phyloP scores from a whole-genome alignment of 2,888 invertebrate genomes.

The Stenchaetothrips biformis region DNA sequence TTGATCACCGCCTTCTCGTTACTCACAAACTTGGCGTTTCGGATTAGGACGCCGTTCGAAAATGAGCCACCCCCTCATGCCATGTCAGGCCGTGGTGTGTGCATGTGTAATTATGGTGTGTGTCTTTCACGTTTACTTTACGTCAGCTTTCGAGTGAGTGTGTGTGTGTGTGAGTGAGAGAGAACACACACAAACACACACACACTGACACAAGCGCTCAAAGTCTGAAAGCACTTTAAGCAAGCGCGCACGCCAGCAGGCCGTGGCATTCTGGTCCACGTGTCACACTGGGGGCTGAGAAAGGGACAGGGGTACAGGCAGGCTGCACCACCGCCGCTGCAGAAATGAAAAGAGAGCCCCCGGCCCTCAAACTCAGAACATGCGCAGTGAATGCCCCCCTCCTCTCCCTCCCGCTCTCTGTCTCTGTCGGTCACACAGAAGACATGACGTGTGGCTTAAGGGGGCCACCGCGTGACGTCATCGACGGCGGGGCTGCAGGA shows the following conservation, averaged over 20 bases:
- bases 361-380: not conserved
- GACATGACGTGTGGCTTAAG: not conserved
- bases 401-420: not conserved
- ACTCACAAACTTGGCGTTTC: too few relatives aligned
- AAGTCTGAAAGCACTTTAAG: too few relatives aligned
- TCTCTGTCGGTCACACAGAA: not conserved
- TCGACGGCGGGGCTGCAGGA: not conserved
- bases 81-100: too few relatives aligned
- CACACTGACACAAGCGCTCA: too few relatives aligned
- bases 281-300: not conserved
- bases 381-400: not conserved
- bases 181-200: not conserved
- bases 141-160: too few relatives aligned
- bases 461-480: not conserved
- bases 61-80: too few relatives aligned
- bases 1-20: too few relatives aligned
- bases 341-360: not conserved
- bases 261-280: not conserved
- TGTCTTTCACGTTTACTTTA: too few relatives aligned
- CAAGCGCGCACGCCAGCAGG: not conserved
- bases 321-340: not conserved
- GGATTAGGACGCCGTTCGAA: too few relatives aligned
- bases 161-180: not conserved
- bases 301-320: not conserved
- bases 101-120: too few relatives aligned